Percentiles rank a stretch among this genome's conserved stretches.
phyloP scores from a whole-genome alignment of 2,888 invertebrate species.

The Dysmachus trigonus region DNA sequence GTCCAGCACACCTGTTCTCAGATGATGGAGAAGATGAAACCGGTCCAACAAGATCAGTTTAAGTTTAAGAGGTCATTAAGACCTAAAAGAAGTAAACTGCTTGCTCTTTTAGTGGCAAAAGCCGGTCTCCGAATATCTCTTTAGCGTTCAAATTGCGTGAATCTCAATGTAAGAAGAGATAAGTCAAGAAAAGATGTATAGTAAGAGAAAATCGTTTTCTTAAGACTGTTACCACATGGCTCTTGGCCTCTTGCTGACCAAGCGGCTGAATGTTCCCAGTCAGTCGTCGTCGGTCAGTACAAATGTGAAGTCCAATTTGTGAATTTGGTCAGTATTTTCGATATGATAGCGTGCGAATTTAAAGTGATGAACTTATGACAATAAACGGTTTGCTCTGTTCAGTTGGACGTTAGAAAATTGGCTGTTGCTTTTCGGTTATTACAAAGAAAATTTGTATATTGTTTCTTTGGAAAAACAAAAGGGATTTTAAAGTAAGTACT shows the following conservation, averaged over 20 bases:
- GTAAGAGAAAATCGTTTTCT: neutral
- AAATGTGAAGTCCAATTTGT: neutral
- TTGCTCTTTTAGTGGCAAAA: neutral
- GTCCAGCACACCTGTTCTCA: neutral
- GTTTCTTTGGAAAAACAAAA: neutral
- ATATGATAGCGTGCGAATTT: neutral
- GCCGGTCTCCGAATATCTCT: neutral
- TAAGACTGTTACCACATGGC: neutral
- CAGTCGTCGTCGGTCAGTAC: neutral
- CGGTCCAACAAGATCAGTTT: neutral
- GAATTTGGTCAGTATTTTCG: neutral
- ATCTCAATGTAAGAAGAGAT: neutral
- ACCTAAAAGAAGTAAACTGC: neutral
- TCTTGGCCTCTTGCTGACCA: neutral
- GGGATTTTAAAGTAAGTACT: neutral
- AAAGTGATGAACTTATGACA: constrained; percentile 5
- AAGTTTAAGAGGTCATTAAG: neutral
- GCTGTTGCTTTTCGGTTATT: neutral
- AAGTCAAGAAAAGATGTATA: neutral
- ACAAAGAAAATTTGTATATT: neutral
- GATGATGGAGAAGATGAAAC: neutral
- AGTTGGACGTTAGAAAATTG: neutral
- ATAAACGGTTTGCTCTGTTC: neutral
- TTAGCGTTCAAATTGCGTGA: neutral
- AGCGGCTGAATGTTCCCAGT: neutral